Conservation (phyloP, 2,888 invertebrate species). For the Hesperia comma region DNA sequence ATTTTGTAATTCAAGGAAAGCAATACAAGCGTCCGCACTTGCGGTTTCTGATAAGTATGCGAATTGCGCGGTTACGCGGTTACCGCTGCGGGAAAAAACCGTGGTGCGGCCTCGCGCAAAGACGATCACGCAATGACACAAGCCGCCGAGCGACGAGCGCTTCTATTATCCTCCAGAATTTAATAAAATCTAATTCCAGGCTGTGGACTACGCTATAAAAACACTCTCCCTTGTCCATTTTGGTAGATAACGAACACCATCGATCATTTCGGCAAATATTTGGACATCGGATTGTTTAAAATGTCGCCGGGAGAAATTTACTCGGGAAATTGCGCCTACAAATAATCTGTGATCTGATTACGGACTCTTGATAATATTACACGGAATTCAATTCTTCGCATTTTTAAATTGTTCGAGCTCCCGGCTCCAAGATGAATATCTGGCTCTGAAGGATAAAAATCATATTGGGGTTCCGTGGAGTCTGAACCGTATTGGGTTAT, state of each 20-base stretch:
- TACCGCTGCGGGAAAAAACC: too few species aligned
- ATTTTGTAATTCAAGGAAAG: too few species aligned
- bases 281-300: slow-evolving; percentile 41
- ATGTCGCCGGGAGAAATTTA: slow-evolving; percentile 39
- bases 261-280: slow-evolving; percentile 41
- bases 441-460: not conserved
- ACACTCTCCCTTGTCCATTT: slow-evolving; percentile 32
- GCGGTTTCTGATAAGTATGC: too few species aligned
- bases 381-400: slow-evolving; percentile 28
- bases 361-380: slow-evolving; percentile 32
- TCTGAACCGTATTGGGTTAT: not conserved
- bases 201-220: slow-evolving; percentile 6
- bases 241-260: slow-evolving; percentile 36
- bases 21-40: too few species aligned
- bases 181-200: not conserved
- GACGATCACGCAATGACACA: too few species aligned
- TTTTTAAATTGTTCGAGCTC: slow-evolving; percentile 23
- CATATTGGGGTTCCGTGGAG: not conserved
- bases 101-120: too few species aligned
- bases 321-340: slow-evolving; percentile 41
- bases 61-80: too few species aligned
- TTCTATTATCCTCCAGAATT: not conserved
- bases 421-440: not conserved
- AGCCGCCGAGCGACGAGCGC: too few species aligned
- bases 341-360: slow-evolving; percentile 41